Base-by-base conservation (phyloP, 2,797 vertebrate species). In the Pipistrellus pygmaeus region DNA sequence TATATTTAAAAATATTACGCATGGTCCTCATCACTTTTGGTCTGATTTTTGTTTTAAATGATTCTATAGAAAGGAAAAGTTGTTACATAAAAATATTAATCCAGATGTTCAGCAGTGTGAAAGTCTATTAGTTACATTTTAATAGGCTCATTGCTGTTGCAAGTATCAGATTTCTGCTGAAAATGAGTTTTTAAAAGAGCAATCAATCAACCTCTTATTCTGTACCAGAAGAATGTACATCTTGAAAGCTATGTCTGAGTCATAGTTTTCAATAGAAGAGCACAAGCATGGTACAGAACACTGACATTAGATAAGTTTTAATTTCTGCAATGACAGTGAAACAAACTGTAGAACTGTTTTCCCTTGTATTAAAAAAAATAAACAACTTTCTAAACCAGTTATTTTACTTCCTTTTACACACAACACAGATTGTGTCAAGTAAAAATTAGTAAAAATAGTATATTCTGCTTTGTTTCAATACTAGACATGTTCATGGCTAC, bases 41-140 rank as follows among this genome's bases (percentile, higher is more conserved):
- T 11, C 11, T 86, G n/a, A n/a, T 57, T 73, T 83, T 53, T 90
- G 21, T 55, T 90, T 87, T 64, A 78, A 83, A 69, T 72, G 2
- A 15, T 90, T 89, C 7, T 32, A 27, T 30, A 53, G 20, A 46
- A 84, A 25, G 0, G 6, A 48, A 27, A 27, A 57, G 8, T 71
- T 85, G 23, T n/a, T 71, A 84, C 32, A 46, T 46, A 21, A 66
- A 89, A 66, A 41, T 48, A 84, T 75, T 44, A 53, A 18, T 83
- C 23, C 8, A 84, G 18, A 35, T 57, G 55, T 32, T 81, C 9
- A 44, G 8, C 53, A 66, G 17, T 86, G 10, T 57, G 46, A 88
- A 90, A 93, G 18, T 11, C 35, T 84, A 18, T 83, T 57, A 51
- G 38, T 6, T 41, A 73, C 17, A 91, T n/a, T 91, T 93, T 66